Base-by-base conservation (phyloP, 2,888 invertebrate genomes). In the Drosophila ustulata region DNA sequence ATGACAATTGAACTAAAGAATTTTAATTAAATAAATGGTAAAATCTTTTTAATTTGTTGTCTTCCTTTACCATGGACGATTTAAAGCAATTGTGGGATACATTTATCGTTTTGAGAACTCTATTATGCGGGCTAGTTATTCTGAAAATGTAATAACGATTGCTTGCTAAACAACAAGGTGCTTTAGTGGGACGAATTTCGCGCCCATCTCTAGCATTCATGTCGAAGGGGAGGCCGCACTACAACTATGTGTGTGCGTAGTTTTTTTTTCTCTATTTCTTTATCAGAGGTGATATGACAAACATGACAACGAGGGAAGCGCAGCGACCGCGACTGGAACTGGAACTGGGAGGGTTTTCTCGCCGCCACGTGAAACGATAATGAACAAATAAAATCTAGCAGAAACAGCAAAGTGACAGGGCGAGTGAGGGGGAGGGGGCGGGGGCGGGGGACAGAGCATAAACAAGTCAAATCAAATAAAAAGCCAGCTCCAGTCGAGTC, bases 211-310 rank as follows among this genome's bases (percentile, higher is more conserved):
- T 55, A 62, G 8, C 23, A 4, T 26, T 26, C 18, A 47, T 11
- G 11, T 1, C 26, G 23, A 32, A 8, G 23, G 55, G 13, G n/a
- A 43, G 13, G 30, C 55, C 43, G 55, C 55, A 45, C 45, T 45
- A 56, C 45, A 56, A 32, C 55, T 32, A 45, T 45, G 13, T 47
- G 47, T 23, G 18, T 7, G 39, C 13, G 34, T 34, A 34, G 28
- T 55, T 64, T 51, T 66, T 66, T 55, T 66, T 55, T 57, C 30
- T 47, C 62, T 52, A 67, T 71, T 68, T 75, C 78, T 78, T 88
- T 86, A 81, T 86, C 80, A 72, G 76, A 28, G 62, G 61, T 66
- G 75, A 76, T 80, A 84, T 83, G 83, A 84, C 82, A 80, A 79
- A 82, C 79, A 80, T 84, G 81, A 86, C 87, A 78, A 66, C 77